Evolutionary conservation across 2,888 invertebrate species (phyloP).

Genomic region (Eupithecia abbreviata): DNA sequence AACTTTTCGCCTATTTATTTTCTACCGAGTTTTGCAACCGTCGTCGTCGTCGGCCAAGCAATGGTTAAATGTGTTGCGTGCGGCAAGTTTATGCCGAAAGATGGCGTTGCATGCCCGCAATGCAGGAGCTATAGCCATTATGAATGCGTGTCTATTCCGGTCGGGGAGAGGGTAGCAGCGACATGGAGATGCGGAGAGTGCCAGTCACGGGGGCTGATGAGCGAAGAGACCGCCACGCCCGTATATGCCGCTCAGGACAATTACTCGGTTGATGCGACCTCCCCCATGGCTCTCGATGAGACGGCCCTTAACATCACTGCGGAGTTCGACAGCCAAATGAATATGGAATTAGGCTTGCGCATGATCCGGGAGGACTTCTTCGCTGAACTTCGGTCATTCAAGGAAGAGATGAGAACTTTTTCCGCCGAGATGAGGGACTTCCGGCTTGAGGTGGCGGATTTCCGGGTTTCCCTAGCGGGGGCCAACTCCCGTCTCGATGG

Average conservation of each 20-base stretch:
- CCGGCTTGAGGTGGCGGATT: constrained; percentile 8
- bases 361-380: background rate
- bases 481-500: no score
- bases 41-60: no score
- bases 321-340: background rate
- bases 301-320: background rate
- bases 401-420: background rate
- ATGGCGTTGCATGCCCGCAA: background rate
- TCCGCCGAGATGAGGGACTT: constrained; percentile 5
- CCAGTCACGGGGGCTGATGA: background rate
- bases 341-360: background rate
- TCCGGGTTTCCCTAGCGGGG: background rate
- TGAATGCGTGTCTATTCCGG: background rate
- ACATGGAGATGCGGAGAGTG: background rate
- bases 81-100: constrained; percentile 2
- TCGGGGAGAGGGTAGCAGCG: background rate
- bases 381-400: background rate
- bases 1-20: no score
- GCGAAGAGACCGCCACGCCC: background rate
- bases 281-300: background rate
- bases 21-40: no score
- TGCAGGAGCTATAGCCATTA: background rate
- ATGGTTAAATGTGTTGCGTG: constrained; percentile 9
- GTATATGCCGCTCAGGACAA: background rate
- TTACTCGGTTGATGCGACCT: background rate